Conservation (phyloP, 2,113 vertebrate species). For the Chloropsis hardwickii region DNA sequence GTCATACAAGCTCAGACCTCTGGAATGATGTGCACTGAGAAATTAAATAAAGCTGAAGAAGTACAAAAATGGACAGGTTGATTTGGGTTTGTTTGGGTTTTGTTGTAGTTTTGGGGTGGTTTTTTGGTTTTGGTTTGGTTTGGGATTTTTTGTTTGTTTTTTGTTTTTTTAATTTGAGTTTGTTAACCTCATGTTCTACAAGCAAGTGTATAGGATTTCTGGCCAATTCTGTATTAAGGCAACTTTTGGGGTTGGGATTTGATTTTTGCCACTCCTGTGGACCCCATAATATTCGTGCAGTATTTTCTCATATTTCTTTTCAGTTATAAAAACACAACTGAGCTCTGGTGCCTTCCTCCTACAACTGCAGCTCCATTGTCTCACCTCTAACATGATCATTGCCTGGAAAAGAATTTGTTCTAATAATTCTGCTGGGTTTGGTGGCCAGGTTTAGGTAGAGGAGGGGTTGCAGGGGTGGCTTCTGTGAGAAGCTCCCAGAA, state of each 20-base stretch:
- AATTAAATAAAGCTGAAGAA: not conserved
- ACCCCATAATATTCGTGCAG: not conserved
- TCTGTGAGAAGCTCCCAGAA: not conserved
- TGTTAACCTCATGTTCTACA: not conserved
- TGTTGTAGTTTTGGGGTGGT: not conserved
- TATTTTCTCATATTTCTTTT: not conserved
- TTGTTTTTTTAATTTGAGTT: not conserved
- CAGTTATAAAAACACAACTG: not conserved
- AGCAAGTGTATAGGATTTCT: rapidly evolving
- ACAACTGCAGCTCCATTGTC: rapidly evolving
- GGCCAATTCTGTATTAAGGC: not conserved
- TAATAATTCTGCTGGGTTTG: not conserved
- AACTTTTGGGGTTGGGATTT: not conserved
- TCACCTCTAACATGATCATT: rapidly evolving
- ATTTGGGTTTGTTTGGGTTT: rapidly evolving
- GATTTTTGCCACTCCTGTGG: not conserved
- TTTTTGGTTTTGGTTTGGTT: rapidly evolving
- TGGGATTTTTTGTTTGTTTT: not conserved
- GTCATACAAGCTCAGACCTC: not conserved
- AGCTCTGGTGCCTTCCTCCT: not conserved
- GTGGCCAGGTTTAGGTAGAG: not conserved
- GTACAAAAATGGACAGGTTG: not conserved
- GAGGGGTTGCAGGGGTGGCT: rapidly evolving
- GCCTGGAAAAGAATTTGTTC: not conserved
- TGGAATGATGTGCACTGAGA: not conserved